These are phyloP conservation scores for Hydropotes inermis DNA, from an alignment of 2,113 vertebrate genomes.

Conservation along the genomic window DNA sequence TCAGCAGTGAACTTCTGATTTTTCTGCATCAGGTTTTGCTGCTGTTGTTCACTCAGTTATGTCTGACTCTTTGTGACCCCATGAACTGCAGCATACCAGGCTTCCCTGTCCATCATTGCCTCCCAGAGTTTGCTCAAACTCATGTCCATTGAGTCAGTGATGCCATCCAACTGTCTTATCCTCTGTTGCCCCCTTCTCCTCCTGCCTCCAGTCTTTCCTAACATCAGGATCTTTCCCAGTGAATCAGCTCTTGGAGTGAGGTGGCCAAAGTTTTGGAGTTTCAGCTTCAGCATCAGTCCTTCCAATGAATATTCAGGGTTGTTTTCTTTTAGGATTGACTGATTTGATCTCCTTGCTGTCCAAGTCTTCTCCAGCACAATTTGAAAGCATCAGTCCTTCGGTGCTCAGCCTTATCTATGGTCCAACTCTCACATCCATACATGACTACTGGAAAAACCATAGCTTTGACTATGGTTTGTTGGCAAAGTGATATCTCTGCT, in stretches of 20 bases:
- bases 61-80: neutral
- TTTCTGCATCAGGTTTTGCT: neutral
- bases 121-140: neutral
- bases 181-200: neutral
- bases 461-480: neutral
- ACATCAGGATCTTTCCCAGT: neutral
- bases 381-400: rapidly evolving
- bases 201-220: neutral
- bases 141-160: neutral
- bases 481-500: neutral
- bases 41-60: neutral
- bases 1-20: neutral
- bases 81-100: neutral
- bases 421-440: neutral
- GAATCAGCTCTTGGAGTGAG: neutral
- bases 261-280: neutral
- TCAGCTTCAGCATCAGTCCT: neutral
- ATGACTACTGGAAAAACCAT: neutral
- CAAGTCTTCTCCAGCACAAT: neutral
- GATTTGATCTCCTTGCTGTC: neutral
- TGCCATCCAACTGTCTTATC: neutral
- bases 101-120: neutral
- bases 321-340: neutral
- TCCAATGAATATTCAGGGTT: neutral
- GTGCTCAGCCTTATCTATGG: neutral